These are phyloP conservation scores for Epicauta chinensis DNA, from an alignment of 1,140 invertebrate species.

Conservation along the genomic window DNA sequence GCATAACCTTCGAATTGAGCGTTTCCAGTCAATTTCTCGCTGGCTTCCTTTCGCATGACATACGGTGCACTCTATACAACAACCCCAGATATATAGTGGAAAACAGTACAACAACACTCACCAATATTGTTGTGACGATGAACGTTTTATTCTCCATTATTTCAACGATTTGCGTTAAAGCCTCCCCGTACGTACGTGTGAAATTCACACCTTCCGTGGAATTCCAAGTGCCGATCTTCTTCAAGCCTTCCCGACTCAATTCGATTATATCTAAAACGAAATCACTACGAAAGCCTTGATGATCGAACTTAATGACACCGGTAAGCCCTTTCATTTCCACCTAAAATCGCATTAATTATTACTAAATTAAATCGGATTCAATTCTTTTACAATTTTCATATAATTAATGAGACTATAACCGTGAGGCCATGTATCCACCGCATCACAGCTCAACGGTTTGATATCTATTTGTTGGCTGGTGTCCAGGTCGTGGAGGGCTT, in stretches of 20 bases:
- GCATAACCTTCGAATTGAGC: constrained; percentile 85
- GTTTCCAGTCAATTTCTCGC: constrained; percentile 72
- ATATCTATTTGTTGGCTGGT: constrained; percentile 85
- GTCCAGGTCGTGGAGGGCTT: constrained; percentile 85
- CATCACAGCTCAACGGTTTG: constrained; percentile 81
- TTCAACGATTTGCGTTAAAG: constrained; percentile 76
- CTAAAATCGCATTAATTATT: constrained; percentile 44
- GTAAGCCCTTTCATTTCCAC: constrained; percentile 88
- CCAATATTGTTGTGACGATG: constrained; percentile 85
- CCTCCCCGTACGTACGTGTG: constrained; percentile 77
- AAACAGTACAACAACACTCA: constrained; percentile 46
- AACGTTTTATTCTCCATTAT: constrained; percentile 89
- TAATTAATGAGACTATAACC: constrained; percentile 95
- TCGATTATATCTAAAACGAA: constrained; percentile 88
- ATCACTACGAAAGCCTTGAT: constrained; percentile 86
- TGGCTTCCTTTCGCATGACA: constrained; percentile 82
- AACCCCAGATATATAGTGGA: not conserved
- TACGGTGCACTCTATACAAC: constrained; percentile 77
- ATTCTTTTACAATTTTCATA: constrained; percentile 84
- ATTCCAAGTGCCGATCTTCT: constrained; percentile 86
- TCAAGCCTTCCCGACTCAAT: constrained; percentile 70
- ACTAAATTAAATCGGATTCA: not conserved
- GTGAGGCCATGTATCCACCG: constrained; percentile 86
- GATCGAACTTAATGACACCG: constrained; percentile 90
- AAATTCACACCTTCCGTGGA: constrained; percentile 84